Base-by-base conservation (phyloP, 92 coral and sea anemone genomes). In the Hydrozoanthus gracilis region DNA sequence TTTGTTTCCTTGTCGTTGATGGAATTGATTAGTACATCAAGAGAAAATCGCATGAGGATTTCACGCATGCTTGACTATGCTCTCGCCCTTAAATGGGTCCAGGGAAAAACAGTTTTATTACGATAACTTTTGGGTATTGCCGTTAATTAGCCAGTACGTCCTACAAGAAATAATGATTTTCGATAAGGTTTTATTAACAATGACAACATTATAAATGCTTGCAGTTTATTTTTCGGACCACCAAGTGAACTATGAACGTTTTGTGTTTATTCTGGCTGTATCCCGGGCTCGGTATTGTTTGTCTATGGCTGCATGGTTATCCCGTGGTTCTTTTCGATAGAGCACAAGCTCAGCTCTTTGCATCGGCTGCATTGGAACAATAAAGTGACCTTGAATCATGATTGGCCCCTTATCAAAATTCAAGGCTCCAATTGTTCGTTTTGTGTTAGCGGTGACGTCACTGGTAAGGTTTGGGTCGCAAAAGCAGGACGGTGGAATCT, bases 391-490 rank as follows among this genome's bases (percentile, higher is more conserved):
- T 64, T 80, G 60, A 65, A 46, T 62, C 10, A 62, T 80, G 85
- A 80, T 80, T 80, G 85, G 83, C 55, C 51, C 83, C 4, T 56
- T 52, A 39, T 76, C 65, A 51, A 46, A 11, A 39, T 60, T 64
- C 70, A 11, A 18, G 39, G 39, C 48, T 6, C 73, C 46, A 9
- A 79, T 64, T 79, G 73, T 65, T 62, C 85, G 58, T 62, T 49
- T 80, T 79, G 14, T 62, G 83, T 61, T 61, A 46, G 60, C 58
- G 8, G 56, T 80, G 85, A 80, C 85, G 85, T 80, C 85, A 80
- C 14, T 45, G 47, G 60, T 17, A 4, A 51, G 62, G 85, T 58
- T 80, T 46, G 55, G 58, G 14, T 79, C 11, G 56, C 6, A 27
- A 8, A 16, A 62, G 62, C 17, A 47, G 85, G 73, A 48, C 74